Evolutionary conservation across 1,140 invertebrate species (phyloP).

Genomic region (Episyrphus balteatus): DNA sequence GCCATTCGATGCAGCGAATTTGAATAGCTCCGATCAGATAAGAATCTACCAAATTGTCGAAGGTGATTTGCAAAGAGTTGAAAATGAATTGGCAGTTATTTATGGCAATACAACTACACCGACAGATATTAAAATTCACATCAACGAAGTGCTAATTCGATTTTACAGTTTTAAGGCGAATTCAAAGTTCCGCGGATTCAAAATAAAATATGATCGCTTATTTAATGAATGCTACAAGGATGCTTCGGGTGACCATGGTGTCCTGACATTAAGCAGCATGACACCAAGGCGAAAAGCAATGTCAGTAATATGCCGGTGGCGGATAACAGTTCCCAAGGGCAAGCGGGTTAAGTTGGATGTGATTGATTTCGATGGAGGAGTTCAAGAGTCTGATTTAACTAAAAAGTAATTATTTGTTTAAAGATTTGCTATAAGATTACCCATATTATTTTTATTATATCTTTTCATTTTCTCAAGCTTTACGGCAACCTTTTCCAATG

Average conservation of each 20-base stretch:
- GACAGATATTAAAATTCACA: conserved; percentile 21
- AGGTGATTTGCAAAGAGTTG: no score
- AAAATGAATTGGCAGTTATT: conserved; percentile 5
- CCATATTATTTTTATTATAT: no score
- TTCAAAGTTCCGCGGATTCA: conserved; percentile 34
- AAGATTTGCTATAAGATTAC: no score
- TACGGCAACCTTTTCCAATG: conserved; percentile 14
- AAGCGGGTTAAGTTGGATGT: conserved; percentile 42
- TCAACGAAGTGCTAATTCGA: conserved; percentile 31
- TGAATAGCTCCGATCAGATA: conserved; percentile 13
- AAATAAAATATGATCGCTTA: conserved; percentile 10
- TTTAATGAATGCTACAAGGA: conserved; percentile 8
- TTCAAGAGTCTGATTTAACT: no score
- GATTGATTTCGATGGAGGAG: no score
- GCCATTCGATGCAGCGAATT: conserved; percentile 17
- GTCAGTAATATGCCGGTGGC: conserved; percentile 50
- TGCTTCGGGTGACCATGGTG: conserved; percentile 10
- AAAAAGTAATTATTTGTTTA: no score
- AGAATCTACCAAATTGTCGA: conserved; percentile 10
- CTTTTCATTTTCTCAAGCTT: no score
- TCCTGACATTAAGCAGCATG: conserved; percentile 6
- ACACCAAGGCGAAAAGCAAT: no score
- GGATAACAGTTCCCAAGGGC: conserved; percentile 54
- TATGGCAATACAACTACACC: conserved; percentile 23
- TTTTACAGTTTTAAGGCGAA: conserved; percentile 41